Base-by-base conservation (phyloP, 2,113 vertebrate species). In the Cardinalis cardinalis region DNA sequence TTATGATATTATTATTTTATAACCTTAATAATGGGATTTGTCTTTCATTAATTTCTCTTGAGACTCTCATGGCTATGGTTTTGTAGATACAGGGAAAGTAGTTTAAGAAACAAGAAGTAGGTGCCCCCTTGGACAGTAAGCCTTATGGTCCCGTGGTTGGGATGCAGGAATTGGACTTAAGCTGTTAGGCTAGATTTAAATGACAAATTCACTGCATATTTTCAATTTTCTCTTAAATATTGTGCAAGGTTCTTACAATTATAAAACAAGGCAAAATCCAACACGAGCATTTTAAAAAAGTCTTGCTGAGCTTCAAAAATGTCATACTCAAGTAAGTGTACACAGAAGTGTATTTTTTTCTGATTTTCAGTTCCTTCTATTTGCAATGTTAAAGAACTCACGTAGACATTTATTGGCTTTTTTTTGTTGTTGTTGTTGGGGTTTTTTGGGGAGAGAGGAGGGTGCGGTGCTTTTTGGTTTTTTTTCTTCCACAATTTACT, bases 381-480 rank as follows among this genome's bases (percentile, higher is more conserved):
- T 92, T 75, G 52, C 20, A n/a, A 2, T 65, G 32, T 63, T 74
- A 6, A 7, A 63, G 46, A 64, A 31, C 14, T 63, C 14, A 41
- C 7, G 9, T 16, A 18, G 10, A 17, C 4, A 31, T 70, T 63
- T 46, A 29, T 18, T 73, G 23, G 1, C 43, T 81, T 74, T 51
- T 43, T 12, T 14, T 43, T 32, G n/a, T 34, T 36, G 14, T 25
- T 28, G 7, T 7, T 26, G 10, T 41, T 32, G 24, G 14, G 6
- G 1, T 5, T 65, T 48, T 29, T 3, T 0, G 3, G 0, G 4
- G 9, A 17, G 14, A 48, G 8, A 49, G 43, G 10, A 58, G 17
- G 9, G 25, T 65, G 25, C 0, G 0, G 10, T 43, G 4, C 2
- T 32, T 56, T 38, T 10, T 8, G 14, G 3, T 2, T 20, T 28